Conservation (phyloP, 2,888 invertebrate species). For the Dorcus parallelipipedus region DNA sequence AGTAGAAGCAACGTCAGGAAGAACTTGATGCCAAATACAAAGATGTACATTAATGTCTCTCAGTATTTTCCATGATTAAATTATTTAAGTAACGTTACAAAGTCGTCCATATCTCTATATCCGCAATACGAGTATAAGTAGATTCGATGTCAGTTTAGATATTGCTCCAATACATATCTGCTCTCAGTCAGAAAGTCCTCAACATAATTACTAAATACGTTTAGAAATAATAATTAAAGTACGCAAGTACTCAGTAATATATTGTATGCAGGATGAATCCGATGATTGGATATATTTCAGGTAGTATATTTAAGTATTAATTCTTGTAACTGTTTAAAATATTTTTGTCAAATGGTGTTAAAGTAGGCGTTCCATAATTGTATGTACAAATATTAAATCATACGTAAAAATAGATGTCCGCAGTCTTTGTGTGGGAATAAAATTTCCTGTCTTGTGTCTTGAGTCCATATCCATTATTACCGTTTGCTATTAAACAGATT, state of each 20-base stretch:
- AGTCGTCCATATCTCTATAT: neutral
- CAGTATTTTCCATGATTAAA: neutral
- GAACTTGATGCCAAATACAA: constrained; percentile 15
- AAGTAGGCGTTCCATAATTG: too few species aligned
- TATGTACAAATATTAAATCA: too few species aligned
- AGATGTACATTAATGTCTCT: constrained; percentile 11
- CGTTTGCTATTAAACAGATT: constrained; percentile 6
- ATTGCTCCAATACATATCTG: too few species aligned
- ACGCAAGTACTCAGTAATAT: too few species aligned
- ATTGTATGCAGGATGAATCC: too few species aligned
- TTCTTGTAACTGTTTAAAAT: too few species aligned
- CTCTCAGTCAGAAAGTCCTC: too few species aligned
- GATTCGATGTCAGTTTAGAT: too few species aligned
- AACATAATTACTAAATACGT: neutral
- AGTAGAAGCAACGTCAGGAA: constrained; percentile 1
- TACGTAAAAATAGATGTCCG: neutral
- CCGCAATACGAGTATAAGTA: neutral
- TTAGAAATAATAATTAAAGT: neutral
- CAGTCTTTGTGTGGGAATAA: neutral
- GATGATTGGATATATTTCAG: too few species aligned
- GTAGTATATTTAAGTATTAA: too few species aligned
- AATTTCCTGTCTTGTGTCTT: too few species aligned
- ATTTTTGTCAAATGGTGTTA: too few species aligned
- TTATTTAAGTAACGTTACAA: neutral
- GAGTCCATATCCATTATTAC: neutral